A percentile compares a stretch with the other conserved stretches of the same genome.
Evolutionary conservation across 2,797 vertebrate genomes (phyloP).

Genomic region (Pygocentrus nattereri): DNA sequence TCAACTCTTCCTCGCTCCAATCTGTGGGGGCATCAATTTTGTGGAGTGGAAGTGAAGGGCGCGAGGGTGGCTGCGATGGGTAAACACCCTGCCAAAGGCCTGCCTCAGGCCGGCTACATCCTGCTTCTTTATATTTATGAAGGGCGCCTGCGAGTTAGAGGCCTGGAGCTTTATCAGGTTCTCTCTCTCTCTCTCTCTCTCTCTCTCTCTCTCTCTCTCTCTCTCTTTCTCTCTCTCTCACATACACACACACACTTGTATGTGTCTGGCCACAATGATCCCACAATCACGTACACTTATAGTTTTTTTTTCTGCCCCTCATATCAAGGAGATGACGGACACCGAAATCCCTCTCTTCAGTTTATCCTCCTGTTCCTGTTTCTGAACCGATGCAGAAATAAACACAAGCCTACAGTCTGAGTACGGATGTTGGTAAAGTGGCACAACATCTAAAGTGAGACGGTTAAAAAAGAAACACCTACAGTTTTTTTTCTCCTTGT

Average conservation of each 20-base stretch:
- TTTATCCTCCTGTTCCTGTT: not conserved
- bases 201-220: no score
- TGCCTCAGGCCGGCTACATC: constrained; percentile 64
- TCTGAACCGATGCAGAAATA: not conserved
- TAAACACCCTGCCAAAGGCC: constrained; percentile 90
- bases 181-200: constrained; percentile 12
- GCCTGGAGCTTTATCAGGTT: constrained; percentile 64
- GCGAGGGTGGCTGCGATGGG: constrained; percentile 86
- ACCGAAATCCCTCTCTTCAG: constrained; percentile 1
- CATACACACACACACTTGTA: constrained; percentile 26
- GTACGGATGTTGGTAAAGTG: no score
- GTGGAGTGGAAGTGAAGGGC: constrained; percentile 94
- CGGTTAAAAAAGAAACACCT: no score
- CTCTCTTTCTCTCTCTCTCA: not conserved
- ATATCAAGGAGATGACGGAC: constrained; percentile 18
- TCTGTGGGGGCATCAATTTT: constrained; percentile 94
- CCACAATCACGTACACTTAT: constrained; percentile 34
- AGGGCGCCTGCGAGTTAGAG: constrained; percentile 70
- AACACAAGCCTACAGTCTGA: not conserved
- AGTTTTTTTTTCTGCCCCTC: constrained; percentile 32
- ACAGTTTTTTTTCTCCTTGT: no score
- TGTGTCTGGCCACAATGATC: constrained; percentile 2
- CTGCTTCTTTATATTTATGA: constrained; percentile 86
- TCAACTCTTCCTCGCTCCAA: constrained; percentile 88
- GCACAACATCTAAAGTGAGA: no score